Percentiles rank a stretch among this genome's conserved stretches.
Conservation (phyloP, 2,888 invertebrate species). For the Ernsta delagoae region DNA sequence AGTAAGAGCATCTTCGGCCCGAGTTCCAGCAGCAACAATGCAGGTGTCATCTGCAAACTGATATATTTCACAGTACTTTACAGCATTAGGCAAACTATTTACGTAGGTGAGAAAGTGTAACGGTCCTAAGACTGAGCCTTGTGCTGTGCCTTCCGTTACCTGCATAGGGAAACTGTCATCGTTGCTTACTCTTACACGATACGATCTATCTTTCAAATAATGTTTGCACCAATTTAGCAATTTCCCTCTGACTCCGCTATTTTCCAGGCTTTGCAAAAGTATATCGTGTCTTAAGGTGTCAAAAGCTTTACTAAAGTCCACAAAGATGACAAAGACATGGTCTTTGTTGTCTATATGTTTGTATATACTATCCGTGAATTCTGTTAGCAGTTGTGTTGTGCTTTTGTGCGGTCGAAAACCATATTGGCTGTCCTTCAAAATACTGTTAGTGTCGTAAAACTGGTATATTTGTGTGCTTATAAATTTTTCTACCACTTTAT, state of each 20-base stretch:
- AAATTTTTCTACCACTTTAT: not conserved
- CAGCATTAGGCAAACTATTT: constrained; percentile 37
- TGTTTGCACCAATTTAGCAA: constrained; percentile 37
- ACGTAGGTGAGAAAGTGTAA: constrained; percentile 40
- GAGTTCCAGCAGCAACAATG: constrained; percentile 15
- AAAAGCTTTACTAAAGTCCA: constrained; percentile 38
- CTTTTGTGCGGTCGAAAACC: constrained; percentile 4
- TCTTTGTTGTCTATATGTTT: constrained; percentile 2
- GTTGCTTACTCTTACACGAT: constrained; percentile 35
- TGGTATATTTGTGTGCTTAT: constrained; percentile 3
- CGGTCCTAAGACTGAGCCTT: constrained; percentile 40
- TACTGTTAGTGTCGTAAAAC: not conserved
- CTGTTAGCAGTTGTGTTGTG: constrained; percentile 1
- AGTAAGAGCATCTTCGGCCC: constrained; percentile 14
- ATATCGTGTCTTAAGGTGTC: constrained; percentile 40
- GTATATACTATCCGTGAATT: not conserved
- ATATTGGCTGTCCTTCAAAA: not conserved
- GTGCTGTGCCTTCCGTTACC: constrained; percentile 38
- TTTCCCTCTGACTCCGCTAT: constrained; percentile 39
- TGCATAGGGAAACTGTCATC: constrained; percentile 6
- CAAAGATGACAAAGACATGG: not conserved
- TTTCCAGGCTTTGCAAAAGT: constrained; percentile 32
- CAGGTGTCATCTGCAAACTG: constrained; percentile 44
- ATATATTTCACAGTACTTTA: constrained; percentile 32
- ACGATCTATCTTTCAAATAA: constrained; percentile 34